These are phyloP conservation scores for Odontamblyopus rebecca DNA, from an alignment of 2,797 vertebrate genomes.

Conservation along the genomic window DNA sequence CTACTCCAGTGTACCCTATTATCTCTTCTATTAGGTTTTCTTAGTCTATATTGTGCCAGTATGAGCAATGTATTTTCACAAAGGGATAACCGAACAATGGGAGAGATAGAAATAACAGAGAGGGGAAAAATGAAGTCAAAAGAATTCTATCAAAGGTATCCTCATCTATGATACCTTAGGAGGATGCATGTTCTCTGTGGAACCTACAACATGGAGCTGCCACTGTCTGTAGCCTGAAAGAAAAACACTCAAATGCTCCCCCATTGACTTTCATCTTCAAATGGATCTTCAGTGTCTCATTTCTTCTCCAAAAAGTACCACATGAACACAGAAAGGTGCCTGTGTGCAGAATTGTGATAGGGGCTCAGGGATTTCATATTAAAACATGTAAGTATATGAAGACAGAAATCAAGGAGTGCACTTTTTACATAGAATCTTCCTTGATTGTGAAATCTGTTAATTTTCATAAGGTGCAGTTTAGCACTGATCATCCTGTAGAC, in stretches of 20 bases:
- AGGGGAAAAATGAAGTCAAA: conserved; percentile 19
- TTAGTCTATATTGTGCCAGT: conserved; percentile 9
- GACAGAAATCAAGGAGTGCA: not conserved
- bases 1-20: not conserved
- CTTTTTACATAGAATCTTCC: not conserved
- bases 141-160: conserved; percentile 10
- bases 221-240: not conserved
- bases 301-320: not conserved
- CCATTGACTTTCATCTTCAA: conserved; percentile 17
- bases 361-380: not conserved
- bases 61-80: not conserved
- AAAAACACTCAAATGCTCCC: not conserved
- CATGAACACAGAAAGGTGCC: not conserved
- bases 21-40: conserved; percentile 10
- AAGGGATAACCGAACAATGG: conserved; percentile 3
- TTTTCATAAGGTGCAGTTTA: not conserved
- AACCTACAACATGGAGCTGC: conserved; percentile 9
- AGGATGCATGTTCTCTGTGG: conserved; percentile 8
- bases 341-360: not conserved
- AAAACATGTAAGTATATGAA: not conserved
- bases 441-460: not conserved
- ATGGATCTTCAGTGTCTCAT: conserved; percentile 6
- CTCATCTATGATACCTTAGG: not conserved
- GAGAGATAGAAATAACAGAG: conserved; percentile 10
- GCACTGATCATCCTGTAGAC: too few relatives aligned